Conservation (phyloP, 2,113 vertebrate genomes). For the Myxocyprinus asiaticus region DNA sequence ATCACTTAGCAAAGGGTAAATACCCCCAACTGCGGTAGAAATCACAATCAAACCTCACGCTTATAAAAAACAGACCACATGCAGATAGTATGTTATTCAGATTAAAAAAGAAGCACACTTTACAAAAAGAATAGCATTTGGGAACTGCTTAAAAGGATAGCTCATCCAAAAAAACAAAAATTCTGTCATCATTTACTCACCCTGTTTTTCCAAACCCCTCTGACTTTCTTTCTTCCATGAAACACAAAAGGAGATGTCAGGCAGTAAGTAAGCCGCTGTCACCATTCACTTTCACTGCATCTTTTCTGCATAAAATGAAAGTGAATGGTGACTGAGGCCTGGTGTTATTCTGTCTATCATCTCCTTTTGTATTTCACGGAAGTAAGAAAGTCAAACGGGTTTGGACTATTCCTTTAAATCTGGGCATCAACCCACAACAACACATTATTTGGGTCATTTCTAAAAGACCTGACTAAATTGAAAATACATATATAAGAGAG, state of each 20-base stretch:
- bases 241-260: no score
- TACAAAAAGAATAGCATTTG: background rate
- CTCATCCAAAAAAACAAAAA: no score
- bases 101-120: background rate
- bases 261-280: no score
- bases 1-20: conserved; percentile 29
- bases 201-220: no score
- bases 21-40: conserved; percentile 1
- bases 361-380: no score
- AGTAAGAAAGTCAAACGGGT: no score
- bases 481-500: conserved; percentile 35
- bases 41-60: conserved; percentile 8
- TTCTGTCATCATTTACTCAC: no score
- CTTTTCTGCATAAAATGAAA: no score
- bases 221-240: no score
- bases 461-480: conserved; percentile 20
- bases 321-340: no score
- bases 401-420: background rate
- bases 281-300: no score
- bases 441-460: conserved; percentile 1
- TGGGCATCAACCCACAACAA: background rate
- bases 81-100: background rate
- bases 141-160: background rate
- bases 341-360: no score
- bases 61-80: background rate